phyloP scores from a whole-genome alignment of 30 jellyfish, hydroid and myxozoan genomes.

The Nemopilema nomurai region DNA sequence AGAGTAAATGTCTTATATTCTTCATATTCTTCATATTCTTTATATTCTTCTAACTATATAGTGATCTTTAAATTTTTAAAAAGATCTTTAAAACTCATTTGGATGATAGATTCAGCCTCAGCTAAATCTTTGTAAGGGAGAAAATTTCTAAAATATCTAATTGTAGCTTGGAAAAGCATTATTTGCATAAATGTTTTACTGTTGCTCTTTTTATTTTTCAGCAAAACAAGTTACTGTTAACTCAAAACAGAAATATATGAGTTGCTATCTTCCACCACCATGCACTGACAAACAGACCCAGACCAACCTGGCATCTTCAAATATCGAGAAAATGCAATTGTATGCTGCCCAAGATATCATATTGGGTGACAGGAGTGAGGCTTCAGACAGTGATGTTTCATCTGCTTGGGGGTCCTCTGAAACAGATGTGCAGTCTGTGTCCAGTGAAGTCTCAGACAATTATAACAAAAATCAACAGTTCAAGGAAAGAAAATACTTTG shows the following conservation, averaged over 20 bases:
- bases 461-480: neutral
- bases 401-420: slow-evolving; percentile 12
- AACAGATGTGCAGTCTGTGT: neutral
- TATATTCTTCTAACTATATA: neutral
- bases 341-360: neutral
- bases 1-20: neutral
- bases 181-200: neutral
- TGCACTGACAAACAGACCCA: slow-evolving; percentile 1
- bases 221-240: neutral
- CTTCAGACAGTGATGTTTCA: neutral
- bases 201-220: neutral
- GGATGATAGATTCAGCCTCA: neutral
- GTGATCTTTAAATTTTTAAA: neutral
- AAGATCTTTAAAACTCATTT: neutral
- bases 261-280: slow-evolving; percentile 1
- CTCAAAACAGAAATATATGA: neutral
- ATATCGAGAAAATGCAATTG: neutral
- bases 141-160: neutral
- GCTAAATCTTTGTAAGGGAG: neutral
- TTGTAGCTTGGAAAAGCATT: neutral
- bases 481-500: slow-evolving; percentile 7
- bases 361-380: slow-evolving; percentile 9
- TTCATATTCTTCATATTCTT: too few relatives aligned
- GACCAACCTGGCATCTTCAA: neutral
- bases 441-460: slow-evolving; percentile 11